These are phyloP conservation scores for Drosophila buzzatii DNA, from an alignment of 2,888 invertebrate species.

Conservation along the genomic window DNA sequence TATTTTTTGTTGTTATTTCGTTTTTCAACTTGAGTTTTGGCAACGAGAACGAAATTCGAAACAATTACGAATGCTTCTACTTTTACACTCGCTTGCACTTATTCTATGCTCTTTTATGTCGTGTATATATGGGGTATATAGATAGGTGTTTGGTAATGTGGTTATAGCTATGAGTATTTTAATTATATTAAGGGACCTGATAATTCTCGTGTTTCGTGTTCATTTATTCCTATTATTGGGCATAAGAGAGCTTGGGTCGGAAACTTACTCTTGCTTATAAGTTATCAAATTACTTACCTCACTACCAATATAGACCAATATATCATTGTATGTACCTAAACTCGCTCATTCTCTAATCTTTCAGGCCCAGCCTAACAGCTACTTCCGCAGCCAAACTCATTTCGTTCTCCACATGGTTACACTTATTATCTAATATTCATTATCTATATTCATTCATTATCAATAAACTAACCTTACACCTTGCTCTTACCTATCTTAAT, in stretches of 20 bases:
- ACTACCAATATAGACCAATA: too few species aligned
- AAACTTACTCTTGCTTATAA: too few species aligned
- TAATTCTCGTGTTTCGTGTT: too few species aligned
- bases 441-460: background rate
- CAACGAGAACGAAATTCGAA: conserved; percentile 64
- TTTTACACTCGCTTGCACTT: conserved; percentile 41
- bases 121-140: background rate
- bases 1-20: conserved; percentile 8
- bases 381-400: too few species aligned
- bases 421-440: background rate
- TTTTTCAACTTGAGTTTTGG: conserved; percentile 20
- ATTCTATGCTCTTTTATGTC: background rate
- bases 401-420: background rate
- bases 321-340: background rate
- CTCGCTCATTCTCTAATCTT: background rate
- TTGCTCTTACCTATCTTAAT: background rate
- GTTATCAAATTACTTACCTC: too few species aligned
- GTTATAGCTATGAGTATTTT: background rate
- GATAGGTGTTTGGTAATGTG: background rate
- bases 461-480: background rate
- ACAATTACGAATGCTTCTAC: conserved; percentile 64
- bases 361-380: background rate
- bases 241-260: too few species aligned
- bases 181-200: background rate
- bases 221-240: too few species aligned